These are phyloP conservation scores for Fulmarus glacialis DNA, from an alignment of 2,113 vertebrate genomes.

Conservation along the genomic window DNA sequence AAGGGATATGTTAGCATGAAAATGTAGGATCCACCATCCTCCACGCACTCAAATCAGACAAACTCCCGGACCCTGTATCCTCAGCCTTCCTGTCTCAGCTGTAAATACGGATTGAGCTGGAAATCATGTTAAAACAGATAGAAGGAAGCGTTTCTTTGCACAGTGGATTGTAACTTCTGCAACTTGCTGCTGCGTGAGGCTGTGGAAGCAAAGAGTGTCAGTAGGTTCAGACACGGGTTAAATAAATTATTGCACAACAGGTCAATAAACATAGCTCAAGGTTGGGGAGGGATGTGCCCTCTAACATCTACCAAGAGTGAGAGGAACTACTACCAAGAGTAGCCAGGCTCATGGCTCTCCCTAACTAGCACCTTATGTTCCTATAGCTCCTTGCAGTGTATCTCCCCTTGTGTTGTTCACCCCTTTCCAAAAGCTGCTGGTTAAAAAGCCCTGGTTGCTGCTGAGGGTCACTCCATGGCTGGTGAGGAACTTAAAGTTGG, in stretches of 20 bases:
- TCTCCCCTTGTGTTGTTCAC: neutral
- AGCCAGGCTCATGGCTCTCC: neutral
- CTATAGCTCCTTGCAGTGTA: neutral
- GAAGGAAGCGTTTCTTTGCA: neutral
- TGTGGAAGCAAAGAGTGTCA: constrained; percentile 3
- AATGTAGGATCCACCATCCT: neutral
- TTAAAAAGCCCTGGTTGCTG: neutral
- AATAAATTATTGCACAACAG: neutral
- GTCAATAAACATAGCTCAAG: neutral
- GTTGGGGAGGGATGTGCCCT: neutral
- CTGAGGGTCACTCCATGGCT: neutral
- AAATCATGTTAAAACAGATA: neutral
- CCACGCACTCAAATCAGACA: neutral
- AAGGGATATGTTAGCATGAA: neutral
- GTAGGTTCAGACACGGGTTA: neutral
- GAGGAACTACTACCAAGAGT: neutral
- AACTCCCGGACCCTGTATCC: neutral
- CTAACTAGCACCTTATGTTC: fast-evolving
- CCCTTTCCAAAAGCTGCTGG: neutral
- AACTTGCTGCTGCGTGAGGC: neutral
- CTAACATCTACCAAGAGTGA: neutral
- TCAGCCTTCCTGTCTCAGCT: neutral
- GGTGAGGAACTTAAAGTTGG: neutral
- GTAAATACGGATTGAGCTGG: neutral
- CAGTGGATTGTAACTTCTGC: neutral